Base-by-base conservation (phyloP, 1,140 invertebrate genomes). In the Drosophila athabasca region DNA sequence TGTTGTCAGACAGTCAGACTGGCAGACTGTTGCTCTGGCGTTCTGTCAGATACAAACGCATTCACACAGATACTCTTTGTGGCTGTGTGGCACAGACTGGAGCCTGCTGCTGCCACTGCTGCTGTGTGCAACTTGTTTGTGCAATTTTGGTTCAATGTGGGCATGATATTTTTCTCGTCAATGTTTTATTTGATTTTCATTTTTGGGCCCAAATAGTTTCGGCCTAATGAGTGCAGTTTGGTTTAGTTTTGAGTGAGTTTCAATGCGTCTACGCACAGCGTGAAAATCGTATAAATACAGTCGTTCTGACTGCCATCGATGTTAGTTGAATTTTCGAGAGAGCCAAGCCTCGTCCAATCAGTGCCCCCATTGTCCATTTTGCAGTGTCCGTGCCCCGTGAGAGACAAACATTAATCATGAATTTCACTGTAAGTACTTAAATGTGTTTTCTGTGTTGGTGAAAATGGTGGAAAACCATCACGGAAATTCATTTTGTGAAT, bases 171-270 rank as follows among this genome's bases (percentile, higher is more conserved):
- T 65, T 72, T 71, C 60, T 80, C 58, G 45, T 62, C 24, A 49
- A 61, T 60, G 76, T 70, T 53, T 74, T 29, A 24, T 55, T 41
- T 29, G 39, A 49, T 67, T 66, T 83, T 50, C 50, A 62, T 76
- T 67, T 60, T 64, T 48, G 51, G 67, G 79, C 45, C 79, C 65
- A 84, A 84, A 84, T 79, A 73, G 60, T 58, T 88, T 82, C 76
- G 66, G 79, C 75, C 83, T 83, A 88, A 87, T 87, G 79, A 79
- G 83, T 88, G 83, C 83, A 39, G 64, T 71, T 80, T 70, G 76
- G 79, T 54, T 88, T 82, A 69, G 79, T 74, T 84, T 84, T 77
- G 76, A 84, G 76, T 84, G 79, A 64, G 76, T 76, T 75, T 76
- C 60, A 39, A 62, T 54, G 48, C 57, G 62, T 67, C 48, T 49